phyloP scores from a whole-genome alignment of 2,797 vertebrate genomes.

The Hydrolagus colliei region DNA sequence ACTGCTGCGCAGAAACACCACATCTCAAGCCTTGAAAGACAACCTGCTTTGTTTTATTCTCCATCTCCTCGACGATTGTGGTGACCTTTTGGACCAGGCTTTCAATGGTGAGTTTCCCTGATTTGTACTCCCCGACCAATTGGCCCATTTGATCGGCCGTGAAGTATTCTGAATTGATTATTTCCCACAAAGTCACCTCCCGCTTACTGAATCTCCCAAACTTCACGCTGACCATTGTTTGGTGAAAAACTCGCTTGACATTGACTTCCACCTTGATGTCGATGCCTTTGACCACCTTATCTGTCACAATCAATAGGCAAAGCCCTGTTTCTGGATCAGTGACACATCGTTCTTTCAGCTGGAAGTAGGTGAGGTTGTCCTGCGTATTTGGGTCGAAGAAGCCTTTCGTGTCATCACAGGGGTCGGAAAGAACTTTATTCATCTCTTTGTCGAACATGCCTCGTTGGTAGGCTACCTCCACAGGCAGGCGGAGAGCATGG shows the following conservation, averaged over 20 bases:
- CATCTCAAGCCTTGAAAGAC: slow-evolving; percentile 50
- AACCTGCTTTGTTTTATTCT: neutral
- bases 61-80: neutral
- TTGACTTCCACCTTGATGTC: slow-evolving; percentile 41
- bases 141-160: slow-evolving; percentile 60
- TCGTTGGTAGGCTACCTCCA: slow-evolving; percentile 44
- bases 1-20: slow-evolving; percentile 47
- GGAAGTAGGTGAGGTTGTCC: slow-evolving; percentile 47
- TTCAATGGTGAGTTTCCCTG: slow-evolving; percentile 38
- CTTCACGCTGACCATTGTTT: slow-evolving; percentile 23
- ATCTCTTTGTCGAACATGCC: slow-evolving; percentile 44
- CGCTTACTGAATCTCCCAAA: slow-evolving; percentile 53
- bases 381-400: slow-evolving; percentile 52
- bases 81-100: slow-evolving; percentile 36
- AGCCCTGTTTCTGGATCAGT: slow-evolving; percentile 49
- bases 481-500: slow-evolving; percentile 42
- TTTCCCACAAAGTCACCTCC: slow-evolving; percentile 69
- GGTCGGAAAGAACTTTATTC: slow-evolving; percentile 42
- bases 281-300: slow-evolving; percentile 39
- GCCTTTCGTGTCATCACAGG: slow-evolving; percentile 47
- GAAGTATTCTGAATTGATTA: slow-evolving; percentile 69
- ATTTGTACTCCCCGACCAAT: slow-evolving; percentile 52
- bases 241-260: slow-evolving; percentile 40
- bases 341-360: slow-evolving; percentile 46
- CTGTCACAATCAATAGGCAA: slow-evolving; percentile 48